Conservation (phyloP, 1,140 invertebrate species). For the Pentalonia nigronervosa region DNA sequence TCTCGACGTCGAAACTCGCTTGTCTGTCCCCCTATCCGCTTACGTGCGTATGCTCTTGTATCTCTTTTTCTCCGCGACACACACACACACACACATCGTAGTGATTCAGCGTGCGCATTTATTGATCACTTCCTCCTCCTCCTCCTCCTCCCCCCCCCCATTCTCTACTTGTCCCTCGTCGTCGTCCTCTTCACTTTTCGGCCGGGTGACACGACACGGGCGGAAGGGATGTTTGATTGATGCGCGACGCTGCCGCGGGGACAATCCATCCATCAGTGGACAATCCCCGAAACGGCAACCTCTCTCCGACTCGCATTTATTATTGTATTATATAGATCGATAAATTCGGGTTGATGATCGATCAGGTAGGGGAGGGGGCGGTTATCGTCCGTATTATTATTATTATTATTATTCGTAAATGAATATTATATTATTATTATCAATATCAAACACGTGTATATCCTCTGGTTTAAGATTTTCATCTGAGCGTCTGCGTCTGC, state of each 20-base stretch:
- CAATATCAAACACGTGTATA: background rate
- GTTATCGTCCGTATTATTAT: background rate
- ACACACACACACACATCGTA: background rate
- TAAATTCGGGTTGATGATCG: background rate
- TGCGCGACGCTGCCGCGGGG: conserved; percentile 14
- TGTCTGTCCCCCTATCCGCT: background rate
- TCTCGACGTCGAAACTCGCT: background rate
- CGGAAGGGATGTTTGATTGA: conserved; percentile 16
- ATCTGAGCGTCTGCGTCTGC: background rate
- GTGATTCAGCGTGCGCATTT: conserved; percentile 30
- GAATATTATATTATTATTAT: background rate
- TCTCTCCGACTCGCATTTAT: background rate
- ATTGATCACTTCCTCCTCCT: conserved; percentile 23
- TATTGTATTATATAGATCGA: background rate
- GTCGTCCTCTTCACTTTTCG: background rate
- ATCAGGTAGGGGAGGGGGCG: background rate
- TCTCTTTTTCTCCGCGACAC: background rate
- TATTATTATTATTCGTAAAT: background rate
- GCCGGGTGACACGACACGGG: background rate
- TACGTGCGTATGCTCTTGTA: background rate
- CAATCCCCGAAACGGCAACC: background rate
- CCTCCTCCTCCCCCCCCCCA: too few relatives aligned
- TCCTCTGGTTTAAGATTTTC: background rate
- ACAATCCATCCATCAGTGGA: conserved; percentile 34
- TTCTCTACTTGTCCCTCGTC: too few relatives aligned